Conservation (phyloP, 2,888 invertebrate genomes). For the Drosophila rellima region DNA sequence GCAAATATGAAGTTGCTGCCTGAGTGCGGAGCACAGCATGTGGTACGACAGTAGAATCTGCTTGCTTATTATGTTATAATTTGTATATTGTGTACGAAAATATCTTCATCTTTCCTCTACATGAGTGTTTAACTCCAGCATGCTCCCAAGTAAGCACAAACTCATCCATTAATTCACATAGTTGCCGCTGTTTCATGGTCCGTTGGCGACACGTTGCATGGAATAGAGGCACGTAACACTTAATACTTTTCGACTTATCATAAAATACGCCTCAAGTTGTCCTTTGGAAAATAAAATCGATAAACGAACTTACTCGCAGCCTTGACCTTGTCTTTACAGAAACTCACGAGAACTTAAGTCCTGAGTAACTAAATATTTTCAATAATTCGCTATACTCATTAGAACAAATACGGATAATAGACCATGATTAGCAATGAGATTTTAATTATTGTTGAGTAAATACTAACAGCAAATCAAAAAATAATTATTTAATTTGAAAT, state of each 20-base stretch:
- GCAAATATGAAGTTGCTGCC: conserved; percentile 34
- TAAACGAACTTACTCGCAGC: background rate
- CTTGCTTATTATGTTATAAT: conserved; percentile 52
- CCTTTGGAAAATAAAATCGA: conserved; percentile 38
- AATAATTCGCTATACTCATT: background rate
- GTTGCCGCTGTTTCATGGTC: conserved; percentile 9
- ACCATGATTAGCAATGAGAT: background rate
- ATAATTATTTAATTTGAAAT: conserved; percentile 1
- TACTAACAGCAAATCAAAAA: conserved; percentile 3
- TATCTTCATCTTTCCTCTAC: background rate
- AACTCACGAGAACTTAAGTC: background rate
- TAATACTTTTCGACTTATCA: conserved; percentile 34
- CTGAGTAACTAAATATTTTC: background rate
- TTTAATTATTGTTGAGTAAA: background rate
- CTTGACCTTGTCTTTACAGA: conserved; percentile 38
- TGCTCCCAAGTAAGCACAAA: conserved; percentile 18
- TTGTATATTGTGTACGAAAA: conserved; percentile 31
- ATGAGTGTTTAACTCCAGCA: background rate
- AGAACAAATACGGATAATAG: background rate
- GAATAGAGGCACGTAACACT: conserved; percentile 57
- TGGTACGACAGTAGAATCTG: conserved; percentile 41
- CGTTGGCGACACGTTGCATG: conserved; percentile 25
- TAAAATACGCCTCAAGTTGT: conserved; percentile 29
- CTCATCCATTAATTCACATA: conserved; percentile 26
- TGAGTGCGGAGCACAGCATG: conserved; percentile 10